phyloP scores from a whole-genome alignment of 2,888 invertebrate genomes.

The Patella caerulea region DNA sequence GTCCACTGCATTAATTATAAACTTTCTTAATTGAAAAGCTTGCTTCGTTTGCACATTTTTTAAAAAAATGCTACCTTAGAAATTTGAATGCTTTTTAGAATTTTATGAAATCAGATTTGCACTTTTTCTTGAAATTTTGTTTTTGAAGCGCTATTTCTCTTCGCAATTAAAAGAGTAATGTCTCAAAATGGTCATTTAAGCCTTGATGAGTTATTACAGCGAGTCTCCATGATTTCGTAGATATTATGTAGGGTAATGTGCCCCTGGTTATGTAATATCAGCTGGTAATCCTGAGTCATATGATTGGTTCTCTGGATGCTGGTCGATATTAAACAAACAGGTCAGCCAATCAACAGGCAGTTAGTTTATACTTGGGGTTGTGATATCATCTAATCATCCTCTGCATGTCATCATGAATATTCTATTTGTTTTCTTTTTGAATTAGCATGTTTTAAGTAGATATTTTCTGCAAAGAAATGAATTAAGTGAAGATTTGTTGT shows the following conservation, averaged over 20 bases:
- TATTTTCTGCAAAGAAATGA: too few relatives aligned
- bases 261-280: constrained; percentile 84
- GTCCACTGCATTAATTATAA: constrained; percentile 8
- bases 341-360: constrained; percentile 26
- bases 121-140: neutral
- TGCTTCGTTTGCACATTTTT: constrained; percentile 26
- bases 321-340: constrained; percentile 65
- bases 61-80: constrained; percentile 12
- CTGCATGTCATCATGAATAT: neutral
- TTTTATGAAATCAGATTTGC: constrained; percentile 4
- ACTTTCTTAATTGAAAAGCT: constrained; percentile 15
- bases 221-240: too few relatives aligned
- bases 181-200: too few relatives aligned
- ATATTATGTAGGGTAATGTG: constrained; percentile 6
- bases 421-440: too few relatives aligned
- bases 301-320: constrained; percentile 60
- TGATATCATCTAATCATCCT: neutral
- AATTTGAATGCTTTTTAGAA: constrained; percentile 17
- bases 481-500: too few relatives aligned
- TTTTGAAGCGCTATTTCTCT: neutral
- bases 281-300: constrained; percentile 88
- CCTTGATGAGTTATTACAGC: too few relatives aligned
- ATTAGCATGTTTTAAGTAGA: too few relatives aligned
- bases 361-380: constrained; percentile 4
- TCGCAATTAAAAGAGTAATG: too few relatives aligned